Evolutionary conservation across 2,888 invertebrate genomes (phyloP), one percentile per base, ranked within the genome.

Genomic region (Scaeva pyrastri): DNA sequence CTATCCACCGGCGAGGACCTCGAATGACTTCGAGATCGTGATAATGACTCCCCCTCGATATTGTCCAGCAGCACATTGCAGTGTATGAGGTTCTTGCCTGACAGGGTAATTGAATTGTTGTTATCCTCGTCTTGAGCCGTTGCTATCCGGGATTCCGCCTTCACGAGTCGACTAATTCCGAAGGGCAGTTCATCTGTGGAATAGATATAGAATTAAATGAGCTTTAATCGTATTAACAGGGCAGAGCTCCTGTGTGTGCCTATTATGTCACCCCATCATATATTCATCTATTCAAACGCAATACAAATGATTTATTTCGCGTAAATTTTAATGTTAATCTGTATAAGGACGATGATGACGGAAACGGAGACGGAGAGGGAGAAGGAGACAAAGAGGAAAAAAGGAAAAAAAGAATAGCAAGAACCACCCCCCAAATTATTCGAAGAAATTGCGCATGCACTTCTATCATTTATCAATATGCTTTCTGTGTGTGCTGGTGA

Each of bases 151-250:
- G 90, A 91, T 89, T 92, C 91, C 89, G 90, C 90, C 90, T 92
- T 91, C 88, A 97, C 96, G 89, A 97, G 93, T 82, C 97, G 95
- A 91, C 95, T 96, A 90, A 97, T 96, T 81, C 97, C 97, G 90
- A 97, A 97, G 90, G 97, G 97, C 90, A 97, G 95, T 91, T 96
- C 95, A 90, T 96, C 97, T 97, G 95, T 4, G 23, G 31, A 39
- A 14, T 75, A 76, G 52, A n/a, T 74, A 75, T 62, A 62, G 43
- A 77, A 80, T 80, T 66, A 88, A 75, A 81, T 87, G 75, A 78
- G 50, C 73, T 74, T 68, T 87, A 80, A 79, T 87, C 58, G 66
- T 60, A 79, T 82, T 79, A 87, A 64, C 39, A 39, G 48, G 16
- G 31, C 66, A 48, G 60, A 5, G 48, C 36, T 19, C 66, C 52